Evolutionary conservation across 2,888 invertebrate genomes (phyloP), one percentile per base, ranked within the genome.

Genomic region (Uloborus plumipes): DNA sequence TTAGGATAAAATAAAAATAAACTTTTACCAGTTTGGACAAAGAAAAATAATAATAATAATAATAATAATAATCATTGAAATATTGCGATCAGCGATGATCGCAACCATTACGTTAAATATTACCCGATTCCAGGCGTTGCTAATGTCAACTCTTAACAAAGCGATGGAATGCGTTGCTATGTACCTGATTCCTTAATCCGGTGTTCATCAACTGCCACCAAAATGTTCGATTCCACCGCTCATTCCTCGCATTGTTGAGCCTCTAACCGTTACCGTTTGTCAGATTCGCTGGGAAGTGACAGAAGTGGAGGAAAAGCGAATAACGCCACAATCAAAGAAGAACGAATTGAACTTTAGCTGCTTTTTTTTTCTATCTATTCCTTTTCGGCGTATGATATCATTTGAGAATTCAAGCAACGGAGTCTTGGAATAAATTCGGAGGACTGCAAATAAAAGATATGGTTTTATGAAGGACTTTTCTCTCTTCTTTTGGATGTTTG

Each of bases 131-230:
- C 39, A 7, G 7, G 3, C 47, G 67, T 51, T 66, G 65, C 74
- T 66, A 70, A 62, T 69, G 51, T 70, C 70, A 77, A 64, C 70
- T 70, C 58, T 49, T 58, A 71, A 51, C 50, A 49, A 67, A 49
- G 75, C 67, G 67, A 22, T 59, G 71, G 77, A 71, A 71, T 78
- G 70, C 58, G 77, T 78, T 78, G 77, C 59, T 59, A 78, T 71
- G 77, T 78, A 71, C 74, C 74, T 74, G 67, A 74, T 74, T 69
- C 69, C 74, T 79, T 74, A 74, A 80, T 80, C 73, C 22, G 58
- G 67, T 62, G 47, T 51, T 79, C 80, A 80, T 78, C 69, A 20
- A 55, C 62, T 50, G 47, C n/a, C 49, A 64, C 39, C 65, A 55
- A 20, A 67, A 49, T 59, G 61, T 67, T 64, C 66, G 58, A 67